These are phyloP conservation scores for Synanthedon formicaeformis DNA, from an alignment of 2,888 invertebrate genomes.

Conservation along the genomic window DNA sequence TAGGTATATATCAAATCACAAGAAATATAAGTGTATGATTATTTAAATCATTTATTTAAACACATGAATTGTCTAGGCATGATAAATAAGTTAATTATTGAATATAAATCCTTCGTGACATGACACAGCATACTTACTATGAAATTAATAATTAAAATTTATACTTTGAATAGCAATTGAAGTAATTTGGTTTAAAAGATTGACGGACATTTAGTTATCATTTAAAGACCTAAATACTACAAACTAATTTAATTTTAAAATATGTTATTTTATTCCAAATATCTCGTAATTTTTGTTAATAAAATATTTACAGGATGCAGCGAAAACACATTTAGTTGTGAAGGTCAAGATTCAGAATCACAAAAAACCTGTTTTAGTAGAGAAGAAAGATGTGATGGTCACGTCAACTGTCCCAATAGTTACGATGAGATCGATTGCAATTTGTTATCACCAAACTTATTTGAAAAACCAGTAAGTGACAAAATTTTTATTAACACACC, in stretches of 20 bases:
- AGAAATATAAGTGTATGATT: too few species aligned
- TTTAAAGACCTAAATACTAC: too few species aligned
- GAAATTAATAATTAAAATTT: too few species aligned
- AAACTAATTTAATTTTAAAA: not conserved
- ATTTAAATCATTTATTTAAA: too few species aligned
- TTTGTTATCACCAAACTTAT: conserved; percentile 72
- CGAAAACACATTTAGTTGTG: conserved; percentile 75
- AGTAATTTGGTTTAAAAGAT: too few species aligned
- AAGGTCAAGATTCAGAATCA: conserved; percentile 67
- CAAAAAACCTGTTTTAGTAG: conserved; percentile 75
- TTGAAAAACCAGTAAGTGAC: conserved; percentile 50
- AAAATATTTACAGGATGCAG: conserved; percentile 70
- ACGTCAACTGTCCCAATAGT: conserved; percentile 77
- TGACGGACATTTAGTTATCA: too few species aligned
- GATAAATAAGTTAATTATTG: too few species aligned
- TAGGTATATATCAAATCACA: not conserved
- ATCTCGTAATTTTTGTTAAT: not conserved
- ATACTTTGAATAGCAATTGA: too few species aligned
- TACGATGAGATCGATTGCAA: conserved; percentile 84
- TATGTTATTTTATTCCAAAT: not conserved
- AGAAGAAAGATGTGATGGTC: conserved; percentile 79
- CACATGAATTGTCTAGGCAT: too few species aligned
- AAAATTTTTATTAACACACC: not conserved
- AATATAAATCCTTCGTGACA: too few species aligned
- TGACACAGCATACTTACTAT: too few species aligned